Conservation (phyloP, 2,888 invertebrate genomes). For the Meganola albula region DNA sequence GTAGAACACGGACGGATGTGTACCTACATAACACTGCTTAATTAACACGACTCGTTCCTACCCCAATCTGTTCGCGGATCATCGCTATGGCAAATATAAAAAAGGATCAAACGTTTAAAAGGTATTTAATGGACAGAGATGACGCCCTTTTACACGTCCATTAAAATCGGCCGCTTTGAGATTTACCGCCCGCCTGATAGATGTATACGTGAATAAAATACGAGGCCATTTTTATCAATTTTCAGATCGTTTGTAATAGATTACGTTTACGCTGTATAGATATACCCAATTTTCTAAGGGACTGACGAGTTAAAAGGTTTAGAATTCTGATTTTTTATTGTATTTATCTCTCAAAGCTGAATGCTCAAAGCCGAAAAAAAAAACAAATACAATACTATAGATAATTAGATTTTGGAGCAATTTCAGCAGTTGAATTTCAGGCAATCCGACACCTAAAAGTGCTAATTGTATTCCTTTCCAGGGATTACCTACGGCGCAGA, state of each 20-base stretch:
- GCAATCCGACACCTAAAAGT: too few relatives aligned
- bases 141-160: constrained; percentile 72
- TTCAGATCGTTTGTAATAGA: constrained; percentile 59
- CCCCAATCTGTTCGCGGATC: constrained; percentile 62
- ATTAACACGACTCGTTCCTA: constrained; percentile 52
- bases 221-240: constrained; percentile 52
- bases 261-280: constrained; percentile 30
- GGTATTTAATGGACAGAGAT: constrained; percentile 75
- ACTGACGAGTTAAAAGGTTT: constrained; percentile 10
- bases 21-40: constrained; percentile 47
- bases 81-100: constrained; percentile 69
- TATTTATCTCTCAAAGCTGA: too few relatives aligned
- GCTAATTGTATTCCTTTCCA: too few relatives aligned
- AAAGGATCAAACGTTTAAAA: constrained; percentile 77
- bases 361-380: too few relatives aligned
- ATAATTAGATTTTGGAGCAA: too few relatives aligned
- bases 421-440: too few relatives aligned
- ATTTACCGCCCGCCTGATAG: constrained; percentile 55
- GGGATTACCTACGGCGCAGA: too few relatives aligned
- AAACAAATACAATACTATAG: too few relatives aligned
- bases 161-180: constrained; percentile 72
- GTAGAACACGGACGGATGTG: constrained; percentile 16
- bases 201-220: constrained; percentile 58
- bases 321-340: neutral
- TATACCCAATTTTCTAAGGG: constrained; percentile 17